Base-by-base conservation (phyloP, 2,888 invertebrate species). In the Epistrophe grossulariae region DNA sequence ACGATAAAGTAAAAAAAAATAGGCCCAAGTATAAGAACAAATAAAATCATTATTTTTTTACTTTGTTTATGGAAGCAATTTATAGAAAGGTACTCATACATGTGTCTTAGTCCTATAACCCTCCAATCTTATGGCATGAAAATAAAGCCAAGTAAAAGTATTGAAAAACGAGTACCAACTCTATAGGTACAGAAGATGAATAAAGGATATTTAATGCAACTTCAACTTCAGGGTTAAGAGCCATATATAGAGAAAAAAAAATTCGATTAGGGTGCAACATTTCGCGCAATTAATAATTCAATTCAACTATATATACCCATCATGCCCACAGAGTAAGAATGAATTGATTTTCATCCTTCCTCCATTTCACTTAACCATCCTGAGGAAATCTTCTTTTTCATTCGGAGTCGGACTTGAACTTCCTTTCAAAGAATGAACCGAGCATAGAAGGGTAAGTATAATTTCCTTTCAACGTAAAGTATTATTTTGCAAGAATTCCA, bases 221-320 rank as follows among this genome's bases (percentile, higher is more conserved):
- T n/a, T n/a, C 8, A 62, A 55, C 9, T 35, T 35, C 17, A 57
- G 57, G 40, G 40, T 60, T 40, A 24, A 9, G 19, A 38, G 35
- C 11, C 10, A 43, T 52, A 7, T 24, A 6, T 11, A 24, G 0
- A 35, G n/a, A 17, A 35, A 31, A 57, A 17, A 35, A 31, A 57
- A 57, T 13, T 60, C 13, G 60, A 60, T 60, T 60, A 60, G 40
- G 60, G 38, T 60, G 60, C 40, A 60, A 60, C 60, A 40, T 60
- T 60, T 60, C 60, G 40, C 60, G 60, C 60, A 24, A 60, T 60
- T 60, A 60, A 60, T 60, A 62, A 62, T 62, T 62, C 62, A 62
- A 24, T 24, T n/a, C n/a, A n/a, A n/a, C n/a, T n/a, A n/a, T n/a
- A n/a, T 17, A 31, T 7, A 35, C 8, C 28, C 8, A 60, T 5